Percentiles rank a stretch among this genome's conserved stretches.
These are phyloP conservation scores for Cepaea nemoralis DNA, from an alignment of 1,140 invertebrate species.

Conservation along the genomic window DNA sequence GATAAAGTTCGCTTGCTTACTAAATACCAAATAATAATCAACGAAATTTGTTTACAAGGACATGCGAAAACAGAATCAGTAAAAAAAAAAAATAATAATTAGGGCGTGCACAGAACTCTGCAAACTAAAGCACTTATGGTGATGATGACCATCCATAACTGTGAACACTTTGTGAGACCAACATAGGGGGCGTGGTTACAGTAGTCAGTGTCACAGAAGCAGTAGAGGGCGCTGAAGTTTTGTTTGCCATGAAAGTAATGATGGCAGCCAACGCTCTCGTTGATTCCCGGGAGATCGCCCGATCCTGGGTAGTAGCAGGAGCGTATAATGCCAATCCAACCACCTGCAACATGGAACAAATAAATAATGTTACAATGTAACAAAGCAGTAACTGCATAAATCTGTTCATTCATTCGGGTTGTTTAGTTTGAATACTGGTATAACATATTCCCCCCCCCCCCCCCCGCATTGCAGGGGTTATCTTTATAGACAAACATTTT, in stretches of 20 bases:
- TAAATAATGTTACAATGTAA: too few relatives aligned
- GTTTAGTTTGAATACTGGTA: too few relatives aligned
- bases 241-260: slow-evolving; percentile 42
- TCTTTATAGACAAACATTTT: too few relatives aligned
- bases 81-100: not conserved
- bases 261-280: slow-evolving; percentile 58
- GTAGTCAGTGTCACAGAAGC: slow-evolving; percentile 55
- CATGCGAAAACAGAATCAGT: too few relatives aligned
- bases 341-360: slow-evolving; percentile 35
- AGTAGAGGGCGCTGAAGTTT: slow-evolving; percentile 54
- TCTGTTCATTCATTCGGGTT: too few relatives aligned
- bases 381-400: too few relatives aligned
- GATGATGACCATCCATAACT: not conserved
- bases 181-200: slow-evolving; percentile 47
- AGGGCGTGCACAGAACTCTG: not conserved
- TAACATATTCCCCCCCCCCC: too few relatives aligned
- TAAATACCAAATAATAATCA: too few relatives aligned
- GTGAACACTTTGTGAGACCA: not conserved
- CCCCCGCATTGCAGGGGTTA: too few relatives aligned
- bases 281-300: slow-evolving; percentile 49
- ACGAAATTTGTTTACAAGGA: too few relatives aligned
- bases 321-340: slow-evolving; percentile 53
- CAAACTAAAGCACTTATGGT: slow-evolving; percentile 4
- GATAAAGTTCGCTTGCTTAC: too few relatives aligned
- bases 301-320: slow-evolving; percentile 49